A percentile compares a stretch with the other conserved stretches of the same genome.
Evolutionary conservation across 2,888 invertebrate genomes (phyloP).

Genomic region (Cosmia pyralina): DNA sequence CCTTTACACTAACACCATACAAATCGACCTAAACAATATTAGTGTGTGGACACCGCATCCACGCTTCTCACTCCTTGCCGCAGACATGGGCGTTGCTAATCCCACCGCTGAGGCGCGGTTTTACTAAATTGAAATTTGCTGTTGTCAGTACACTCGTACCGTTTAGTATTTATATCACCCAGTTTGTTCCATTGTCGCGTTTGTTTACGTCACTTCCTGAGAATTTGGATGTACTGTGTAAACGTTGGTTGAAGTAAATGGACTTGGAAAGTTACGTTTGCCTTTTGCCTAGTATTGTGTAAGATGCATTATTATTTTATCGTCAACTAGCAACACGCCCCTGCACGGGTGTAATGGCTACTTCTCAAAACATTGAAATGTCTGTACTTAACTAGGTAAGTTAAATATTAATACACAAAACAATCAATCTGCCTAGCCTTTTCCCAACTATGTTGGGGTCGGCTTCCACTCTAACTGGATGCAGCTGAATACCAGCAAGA

Average conservation of each 20-base stretch:
- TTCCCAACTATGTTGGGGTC: no score
- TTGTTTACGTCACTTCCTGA: constrained; percentile 32
- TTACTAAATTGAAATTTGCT: constrained; percentile 86
- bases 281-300: no score
- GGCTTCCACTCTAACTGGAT: no score
- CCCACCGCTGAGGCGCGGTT: constrained; percentile 78
- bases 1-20: no score
- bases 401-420: no score
- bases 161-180: constrained; percentile 59
- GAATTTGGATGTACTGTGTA: constrained; percentile 3
- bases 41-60: constrained; percentile 43
- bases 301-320: no score
- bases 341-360: no score
- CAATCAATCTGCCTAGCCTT: no score
- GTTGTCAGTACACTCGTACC: constrained; percentile 72
- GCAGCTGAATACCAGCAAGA: no score
- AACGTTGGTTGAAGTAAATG: constrained; percentile 12
- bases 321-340: no score
- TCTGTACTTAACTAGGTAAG: no score
- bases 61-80: constrained; percentile 34
- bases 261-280: background rate
- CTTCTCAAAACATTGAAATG: no score
- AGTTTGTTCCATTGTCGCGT: constrained; percentile 54
- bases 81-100: constrained; percentile 71
- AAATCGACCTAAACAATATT: background rate